A percentile compares a stretch with the other conserved stretches of the same genome.
Evolutionary conservation across 2,888 invertebrate genomes (phyloP).

Genomic region (Xestia rhomboidea): DNA sequence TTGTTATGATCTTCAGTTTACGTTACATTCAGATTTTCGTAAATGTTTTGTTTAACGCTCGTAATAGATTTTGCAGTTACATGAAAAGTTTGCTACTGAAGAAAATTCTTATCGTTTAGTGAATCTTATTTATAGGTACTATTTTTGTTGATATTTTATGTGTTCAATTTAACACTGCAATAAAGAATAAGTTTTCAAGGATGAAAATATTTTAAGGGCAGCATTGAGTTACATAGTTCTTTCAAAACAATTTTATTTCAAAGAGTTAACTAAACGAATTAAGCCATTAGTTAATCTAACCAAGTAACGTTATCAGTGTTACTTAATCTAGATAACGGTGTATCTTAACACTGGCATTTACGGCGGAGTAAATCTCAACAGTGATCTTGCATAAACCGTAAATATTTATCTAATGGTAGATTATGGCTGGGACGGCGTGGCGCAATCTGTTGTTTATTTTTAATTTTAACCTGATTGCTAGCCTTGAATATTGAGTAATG

Average conservation of each 20-base stretch:
- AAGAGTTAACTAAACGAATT: slow-evolving; percentile 36
- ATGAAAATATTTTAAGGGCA: neutral
- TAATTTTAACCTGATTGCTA: slow-evolving; percentile 43
- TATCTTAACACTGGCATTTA: slow-evolving; percentile 64
- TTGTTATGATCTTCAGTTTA: slow-evolving; percentile 52
- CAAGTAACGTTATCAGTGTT: slow-evolving; percentile 44
- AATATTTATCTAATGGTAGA: slow-evolving; percentile 58
- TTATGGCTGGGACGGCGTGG: slow-evolving; percentile 33
- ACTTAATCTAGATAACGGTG: slow-evolving; percentile 58
- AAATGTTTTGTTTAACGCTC: slow-evolving; percentile 37
- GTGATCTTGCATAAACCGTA: slow-evolving; percentile 64
- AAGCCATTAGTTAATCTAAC: slow-evolving; percentile 41
- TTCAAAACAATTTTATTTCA: neutral
- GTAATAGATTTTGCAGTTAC: slow-evolving; percentile 14
- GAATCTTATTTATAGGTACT: slow-evolving; percentile 1
- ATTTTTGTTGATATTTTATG: neutral
- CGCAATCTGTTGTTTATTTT: slow-evolving; percentile 57
- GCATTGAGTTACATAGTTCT: neutral
- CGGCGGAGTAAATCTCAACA: slow-evolving; percentile 57
- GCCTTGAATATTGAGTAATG: slow-evolving; percentile 49
- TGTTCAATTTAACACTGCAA: neutral
- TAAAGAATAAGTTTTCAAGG: neutral
- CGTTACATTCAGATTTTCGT: slow-evolving; percentile 28
- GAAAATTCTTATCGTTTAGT: slow-evolving; percentile 4
- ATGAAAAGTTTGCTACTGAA: slow-evolving; percentile 21